Conservation (phyloP, 2,888 invertebrate genomes). For the Helobdella robusta region DNA sequence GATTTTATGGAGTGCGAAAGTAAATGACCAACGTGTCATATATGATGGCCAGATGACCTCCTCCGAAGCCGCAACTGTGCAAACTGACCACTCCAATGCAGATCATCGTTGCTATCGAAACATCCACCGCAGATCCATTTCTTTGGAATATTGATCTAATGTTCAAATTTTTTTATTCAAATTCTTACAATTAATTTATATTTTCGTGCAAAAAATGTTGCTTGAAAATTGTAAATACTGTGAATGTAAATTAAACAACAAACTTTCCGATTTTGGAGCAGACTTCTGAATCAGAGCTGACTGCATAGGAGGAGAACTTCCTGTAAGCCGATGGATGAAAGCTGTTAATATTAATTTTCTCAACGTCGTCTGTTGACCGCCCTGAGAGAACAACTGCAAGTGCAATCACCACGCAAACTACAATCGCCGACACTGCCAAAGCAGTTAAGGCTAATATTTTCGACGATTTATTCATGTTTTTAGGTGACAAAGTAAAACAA, state of each 20-base stretch:
- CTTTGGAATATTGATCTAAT: slow-evolving; percentile 14
- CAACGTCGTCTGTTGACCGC: too few relatives aligned
- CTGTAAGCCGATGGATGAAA: slow-evolving; percentile 13
- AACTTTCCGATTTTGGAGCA: slow-evolving; percentile 32
- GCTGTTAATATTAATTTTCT: too few relatives aligned
- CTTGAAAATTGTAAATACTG: neutral
- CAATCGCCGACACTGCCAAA: too few relatives aligned
- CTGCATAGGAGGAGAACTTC: slow-evolving; percentile 23
- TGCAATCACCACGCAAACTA: too few relatives aligned
- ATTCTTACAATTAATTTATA: neutral
- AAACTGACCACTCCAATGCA: slow-evolving; percentile 28
- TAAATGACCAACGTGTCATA: slow-evolving; percentile 29
- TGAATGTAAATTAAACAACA: neutral
- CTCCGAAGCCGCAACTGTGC: slow-evolving; percentile 32
- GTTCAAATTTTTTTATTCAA: neutral
- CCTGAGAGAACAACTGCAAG: too few relatives aligned
- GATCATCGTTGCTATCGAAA: slow-evolving; percentile 31
- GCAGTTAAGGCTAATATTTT: too few relatives aligned
- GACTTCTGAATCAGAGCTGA: slow-evolving; percentile 27
- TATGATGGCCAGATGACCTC: slow-evolving; percentile 30
- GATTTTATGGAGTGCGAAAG: neutral
- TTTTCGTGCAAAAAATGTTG: neutral
- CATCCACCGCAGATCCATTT: slow-evolving; percentile 31
- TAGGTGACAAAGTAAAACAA: too few relatives aligned
- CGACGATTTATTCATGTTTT: too few relatives aligned